Evolutionary conservation across 1,140 invertebrate genomes (phyloP).

Genomic region (Plectrocnemia conspersa): DNA sequence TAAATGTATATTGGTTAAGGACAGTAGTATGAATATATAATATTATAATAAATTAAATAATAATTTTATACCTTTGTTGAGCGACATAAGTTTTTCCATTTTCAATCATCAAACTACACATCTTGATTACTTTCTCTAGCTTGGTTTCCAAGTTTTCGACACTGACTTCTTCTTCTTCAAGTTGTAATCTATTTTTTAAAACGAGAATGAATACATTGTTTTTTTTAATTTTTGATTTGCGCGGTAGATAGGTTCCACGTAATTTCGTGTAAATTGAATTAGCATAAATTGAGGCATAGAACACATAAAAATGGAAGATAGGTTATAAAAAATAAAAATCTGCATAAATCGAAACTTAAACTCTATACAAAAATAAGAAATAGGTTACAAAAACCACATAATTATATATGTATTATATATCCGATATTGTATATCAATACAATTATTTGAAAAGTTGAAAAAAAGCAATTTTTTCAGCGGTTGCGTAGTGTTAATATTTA

Average conservation of each 20-base stretch:
- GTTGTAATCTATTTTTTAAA: constrained; percentile 72
- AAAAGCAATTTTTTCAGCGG: too few relatives aligned
- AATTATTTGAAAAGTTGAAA: too few relatives aligned
- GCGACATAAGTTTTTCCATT: constrained; percentile 80
- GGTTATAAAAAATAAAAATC: too few relatives aligned
- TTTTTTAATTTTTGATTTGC: too few relatives aligned
- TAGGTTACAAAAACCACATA: constrained; percentile 14
- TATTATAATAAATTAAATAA: not conserved
- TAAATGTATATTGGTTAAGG: too few relatives aligned
- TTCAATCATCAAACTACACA: constrained; percentile 79
- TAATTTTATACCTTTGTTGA: constrained; percentile 67
- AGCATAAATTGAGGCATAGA: constrained; percentile 13
- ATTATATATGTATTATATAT: too few relatives aligned
- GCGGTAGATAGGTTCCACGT: constrained; percentile 4
- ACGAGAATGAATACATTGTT: constrained; percentile 30
- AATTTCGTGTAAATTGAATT: constrained; percentile 1
- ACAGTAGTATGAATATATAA: not conserved
- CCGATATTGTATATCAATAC: too few relatives aligned
- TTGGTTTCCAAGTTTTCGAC: constrained; percentile 82
- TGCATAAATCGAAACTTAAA: constrained; percentile 23
- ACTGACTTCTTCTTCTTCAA: constrained; percentile 79
- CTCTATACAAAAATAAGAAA: constrained; percentile 19
- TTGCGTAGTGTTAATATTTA: too few relatives aligned
- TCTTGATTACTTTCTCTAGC: constrained; percentile 84
- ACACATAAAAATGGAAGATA: too few relatives aligned